A percentile compares a stretch with the other conserved stretches of the same genome.
phyloP scores from a whole-genome alignment of 2,797 vertebrate species.

The Lacerta bilineata region DNA sequence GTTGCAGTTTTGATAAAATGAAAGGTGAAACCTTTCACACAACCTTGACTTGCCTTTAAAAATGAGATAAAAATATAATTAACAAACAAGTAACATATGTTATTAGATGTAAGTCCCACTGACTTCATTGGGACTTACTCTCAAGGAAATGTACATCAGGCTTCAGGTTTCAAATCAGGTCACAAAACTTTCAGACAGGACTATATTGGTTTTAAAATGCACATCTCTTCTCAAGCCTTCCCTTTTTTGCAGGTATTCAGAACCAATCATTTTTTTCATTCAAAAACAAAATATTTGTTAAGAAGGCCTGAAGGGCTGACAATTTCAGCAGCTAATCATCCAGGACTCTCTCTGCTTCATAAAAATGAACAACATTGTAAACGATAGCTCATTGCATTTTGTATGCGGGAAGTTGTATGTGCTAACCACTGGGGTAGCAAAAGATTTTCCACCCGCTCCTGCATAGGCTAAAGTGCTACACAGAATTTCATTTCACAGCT shows the following conservation, averaged over 20 bases:
- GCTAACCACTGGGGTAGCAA: conserved; percentile 22
- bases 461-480: conserved; percentile 39
- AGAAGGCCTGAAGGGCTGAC: conserved; percentile 48
- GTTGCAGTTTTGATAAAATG: neutral
- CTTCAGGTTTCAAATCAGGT: neutral
- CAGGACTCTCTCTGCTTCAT: conserved; percentile 11
- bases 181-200: neutral
- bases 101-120: neutral
- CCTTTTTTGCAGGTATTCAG: conserved; percentile 20
- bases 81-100: neutral
- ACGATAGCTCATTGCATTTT: conserved; percentile 57
- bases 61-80: neutral
- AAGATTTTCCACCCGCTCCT: conserved; percentile 4
- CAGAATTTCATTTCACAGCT: conserved; percentile 58
- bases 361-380: conserved; percentile 59
- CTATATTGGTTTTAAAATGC: conserved; percentile 22
- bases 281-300: conserved; percentile 35
- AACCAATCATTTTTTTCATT: neutral
- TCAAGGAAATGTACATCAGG: neutral
- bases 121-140: neutral
- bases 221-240: neutral
- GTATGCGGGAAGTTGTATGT: conserved; percentile 40
- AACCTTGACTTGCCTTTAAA: neutral
- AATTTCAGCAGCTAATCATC: conserved; percentile 51
- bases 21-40: neutral